Evolutionary conservation across 1,140 invertebrate genomes (phyloP).

Genomic region (Notospermus geniculatus): DNA sequence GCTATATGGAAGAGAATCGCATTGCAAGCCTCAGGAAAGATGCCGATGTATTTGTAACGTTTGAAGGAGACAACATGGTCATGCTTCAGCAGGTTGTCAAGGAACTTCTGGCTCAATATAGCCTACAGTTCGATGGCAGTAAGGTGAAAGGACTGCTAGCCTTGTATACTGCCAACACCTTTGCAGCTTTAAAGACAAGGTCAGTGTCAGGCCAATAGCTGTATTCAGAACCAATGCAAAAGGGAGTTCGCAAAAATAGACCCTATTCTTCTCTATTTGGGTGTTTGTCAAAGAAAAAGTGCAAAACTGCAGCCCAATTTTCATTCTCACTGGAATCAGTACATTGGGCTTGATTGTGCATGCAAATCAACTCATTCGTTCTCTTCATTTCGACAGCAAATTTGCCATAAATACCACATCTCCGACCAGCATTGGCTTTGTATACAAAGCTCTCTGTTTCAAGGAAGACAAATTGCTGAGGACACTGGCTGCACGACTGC

Average conservation of each 20-base stretch:
- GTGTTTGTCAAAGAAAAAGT: background rate
- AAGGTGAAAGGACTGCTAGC: background rate
- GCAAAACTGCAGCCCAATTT: too few relatives aligned
- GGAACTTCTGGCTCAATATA: conserved; percentile 10
- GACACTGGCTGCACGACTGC: conserved; percentile 2
- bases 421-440: background rate
- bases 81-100: conserved; percentile 14
- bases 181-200: conserved; percentile 10
- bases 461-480: conserved; percentile 11
- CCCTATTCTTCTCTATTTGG: too few relatives aligned
- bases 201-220: too few relatives aligned
- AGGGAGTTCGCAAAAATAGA: too few relatives aligned
- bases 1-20: conserved; percentile 11
- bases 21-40: conserved; percentile 1
- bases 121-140: background rate
- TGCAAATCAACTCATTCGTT: too few relatives aligned
- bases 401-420: background rate
- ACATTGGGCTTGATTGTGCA: too few relatives aligned
- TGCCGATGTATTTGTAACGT: conserved; percentile 11
- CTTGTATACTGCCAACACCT: background rate
- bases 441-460: background rate
- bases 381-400: background rate
- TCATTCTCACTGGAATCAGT: too few relatives aligned
- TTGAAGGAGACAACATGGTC: conserved; percentile 17
- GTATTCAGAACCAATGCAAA: too few relatives aligned